Percentiles rank a stretch among this genome's conserved stretches.
Evolutionary conservation across 2,113 vertebrate species (phyloP).

Genomic region (Etheostoma cragini): DNA sequence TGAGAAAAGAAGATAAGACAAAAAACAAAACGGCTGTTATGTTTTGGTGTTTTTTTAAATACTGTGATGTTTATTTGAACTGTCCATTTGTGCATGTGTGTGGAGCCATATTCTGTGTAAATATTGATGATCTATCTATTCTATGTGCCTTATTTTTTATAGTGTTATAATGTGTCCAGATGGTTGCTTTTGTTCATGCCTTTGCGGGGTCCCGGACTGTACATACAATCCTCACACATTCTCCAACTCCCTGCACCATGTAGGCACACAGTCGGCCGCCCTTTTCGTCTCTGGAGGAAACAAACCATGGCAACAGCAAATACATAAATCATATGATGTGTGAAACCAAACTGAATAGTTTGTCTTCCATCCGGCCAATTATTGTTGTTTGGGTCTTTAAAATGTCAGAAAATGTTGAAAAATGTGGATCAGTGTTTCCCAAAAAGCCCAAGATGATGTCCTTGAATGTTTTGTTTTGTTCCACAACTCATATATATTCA

Average conservation of each 20-base stretch:
- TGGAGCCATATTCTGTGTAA: conserved; percentile 72
- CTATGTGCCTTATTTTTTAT: conserved; percentile 52
- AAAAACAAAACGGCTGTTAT: background rate
- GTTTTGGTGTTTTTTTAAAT: conserved; percentile 58
- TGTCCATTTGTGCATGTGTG: conserved; percentile 57
- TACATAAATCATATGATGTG: too few species aligned
- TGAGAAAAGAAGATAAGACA: background rate
- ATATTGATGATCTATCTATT: conserved; percentile 72
- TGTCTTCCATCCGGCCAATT: too few species aligned
- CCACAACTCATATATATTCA: too few species aligned
- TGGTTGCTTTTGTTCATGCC: conserved; percentile 43
- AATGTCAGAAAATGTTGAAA: too few species aligned
- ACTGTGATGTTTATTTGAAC: conserved; percentile 81
- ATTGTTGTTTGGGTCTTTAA: too few species aligned
- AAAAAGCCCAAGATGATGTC: too few species aligned
- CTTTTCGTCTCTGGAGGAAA: background rate
- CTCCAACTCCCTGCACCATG: background rate
- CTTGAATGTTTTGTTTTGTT: too few species aligned
- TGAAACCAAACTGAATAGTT: background rate
- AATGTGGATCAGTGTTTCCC: too few species aligned
- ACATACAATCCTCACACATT: conserved; percentile 29
- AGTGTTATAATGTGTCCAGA: conserved; percentile 28
- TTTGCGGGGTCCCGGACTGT: conserved; percentile 25
- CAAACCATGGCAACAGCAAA: too few species aligned
- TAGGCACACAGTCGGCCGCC: background rate